These are phyloP conservation scores for Pseudococcus jackbeardsleyi DNA, from an alignment of 2,888 invertebrate species.

Conservation along the genomic window DNA sequence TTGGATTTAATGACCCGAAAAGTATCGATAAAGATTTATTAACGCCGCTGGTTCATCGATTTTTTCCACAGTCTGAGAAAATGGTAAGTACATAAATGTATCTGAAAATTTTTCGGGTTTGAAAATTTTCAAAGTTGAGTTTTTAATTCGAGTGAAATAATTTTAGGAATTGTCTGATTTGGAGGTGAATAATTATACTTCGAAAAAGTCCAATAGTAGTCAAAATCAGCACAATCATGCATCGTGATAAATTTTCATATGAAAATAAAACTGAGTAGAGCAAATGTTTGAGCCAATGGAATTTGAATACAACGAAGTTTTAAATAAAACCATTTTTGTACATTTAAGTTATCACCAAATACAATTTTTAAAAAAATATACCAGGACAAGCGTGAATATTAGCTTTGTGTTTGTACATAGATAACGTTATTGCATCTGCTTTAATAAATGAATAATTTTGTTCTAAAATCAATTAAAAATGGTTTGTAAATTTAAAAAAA, in stretches of 20 bases:
- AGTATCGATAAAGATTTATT: constrained; percentile 44
- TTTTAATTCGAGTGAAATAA: neutral
- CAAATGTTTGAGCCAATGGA: no score
- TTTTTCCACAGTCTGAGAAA: constrained; percentile 9
- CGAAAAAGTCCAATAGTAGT: neutral
- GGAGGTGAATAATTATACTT: neutral
- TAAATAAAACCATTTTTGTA: no score
- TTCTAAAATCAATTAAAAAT: no score
- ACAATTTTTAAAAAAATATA: no score
- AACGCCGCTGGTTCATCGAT: constrained; percentile 25
- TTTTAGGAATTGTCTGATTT: neutral
- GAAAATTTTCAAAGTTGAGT: neutral
- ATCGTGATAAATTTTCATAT: neutral
- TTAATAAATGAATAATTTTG: no score
- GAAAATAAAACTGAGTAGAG: no score
- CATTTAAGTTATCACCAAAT: no score
- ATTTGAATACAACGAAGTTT: no score
- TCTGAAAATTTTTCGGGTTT: neutral
- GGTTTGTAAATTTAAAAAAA: no score
- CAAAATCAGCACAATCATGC: neutral
- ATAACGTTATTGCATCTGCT: no score
- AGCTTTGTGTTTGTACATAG: no score
- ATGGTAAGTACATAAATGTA: neutral
- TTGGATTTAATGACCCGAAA: constrained; percentile 16
- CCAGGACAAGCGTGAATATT: no score